Base-by-base conservation (phyloP, 2,797 vertebrate species). In the Poeciliopsis turneri region DNA sequence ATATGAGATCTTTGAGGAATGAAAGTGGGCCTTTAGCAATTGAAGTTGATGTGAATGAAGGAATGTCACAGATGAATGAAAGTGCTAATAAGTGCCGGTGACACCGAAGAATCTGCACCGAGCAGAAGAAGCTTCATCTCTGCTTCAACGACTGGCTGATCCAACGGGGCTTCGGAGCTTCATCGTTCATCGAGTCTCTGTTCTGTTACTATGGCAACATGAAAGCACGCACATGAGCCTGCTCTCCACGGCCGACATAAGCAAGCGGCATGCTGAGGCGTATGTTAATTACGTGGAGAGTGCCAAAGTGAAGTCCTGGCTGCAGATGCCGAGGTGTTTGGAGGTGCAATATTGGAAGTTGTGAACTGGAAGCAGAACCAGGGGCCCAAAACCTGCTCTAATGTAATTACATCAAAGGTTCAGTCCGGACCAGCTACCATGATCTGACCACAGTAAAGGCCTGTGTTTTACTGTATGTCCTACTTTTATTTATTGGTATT, bases 191-290 rank as follows among this genome's bases (percentile, higher is more conserved):
- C 49, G 43, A 75, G 30, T 71, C 43, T 15, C 74, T 39, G 10
- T 33, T 71, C 11, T 25, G 43, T 61, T 51, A 39, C 74, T 51
- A 61, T 71, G 47, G 73, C 73, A 80, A 72, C 51, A 25, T 41
- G 25, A 0, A 20, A 80, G 30, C 28, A 70, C 13, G n/a, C 64
- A 57, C 9, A 15, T 15, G 28, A 57, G 33, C 23, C 25, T 59
- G 8, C 74, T 53, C 61, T n/a, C 39, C 47, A 12, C 46, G 25
- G 72, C 66, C 20, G 7, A 43, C 20, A 39, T 18, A 23, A 13
- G 11, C 61, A 69, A 69, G 64, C 5, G 8, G 23, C 47, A 47
- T 9, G 11, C 41, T 30, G 30, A 72, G 41, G 16, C 47, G 43
- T 49, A 12, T 59, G 46, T 64, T 72, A 72, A 59, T 49, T 49